phyloP scores from a whole-genome alignment of 2,888 invertebrate species.

The Biston betularia region DNA sequence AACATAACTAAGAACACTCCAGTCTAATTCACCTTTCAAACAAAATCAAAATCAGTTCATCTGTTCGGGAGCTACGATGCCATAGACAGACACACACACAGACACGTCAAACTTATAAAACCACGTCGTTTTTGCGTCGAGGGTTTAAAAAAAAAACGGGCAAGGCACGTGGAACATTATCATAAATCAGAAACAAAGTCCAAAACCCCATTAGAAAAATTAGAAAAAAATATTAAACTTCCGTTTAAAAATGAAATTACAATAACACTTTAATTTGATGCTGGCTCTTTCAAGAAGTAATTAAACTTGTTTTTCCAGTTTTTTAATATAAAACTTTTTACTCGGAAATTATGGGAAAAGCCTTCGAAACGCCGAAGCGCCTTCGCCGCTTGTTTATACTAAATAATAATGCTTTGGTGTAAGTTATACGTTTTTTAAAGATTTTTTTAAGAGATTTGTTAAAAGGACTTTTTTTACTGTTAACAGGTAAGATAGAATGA shows the following conservation, averaged over 20 bases:
- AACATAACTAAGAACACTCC: no score
- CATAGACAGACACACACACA: no score
- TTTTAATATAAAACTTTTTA: constrained; percentile 79
- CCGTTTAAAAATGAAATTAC: constrained; percentile 53
- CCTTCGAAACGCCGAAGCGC: constrained; percentile 30
- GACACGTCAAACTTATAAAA: no score
- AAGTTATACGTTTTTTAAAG: constrained; percentile 36
- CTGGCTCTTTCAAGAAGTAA: constrained; percentile 63
- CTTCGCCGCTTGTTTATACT: constrained; percentile 39
- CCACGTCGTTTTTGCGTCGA: no score
- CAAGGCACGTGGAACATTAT: constrained; percentile 8
- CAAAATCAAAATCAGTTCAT: no score
- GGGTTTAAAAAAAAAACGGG: no score
- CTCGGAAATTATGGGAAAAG: constrained; percentile 41
- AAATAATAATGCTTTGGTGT: constrained; percentile 45
- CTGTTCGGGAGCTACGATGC: no score
- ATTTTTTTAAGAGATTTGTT: constrained; percentile 18
- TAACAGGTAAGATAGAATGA: no score
- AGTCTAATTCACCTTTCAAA: no score
- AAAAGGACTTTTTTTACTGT: no score
- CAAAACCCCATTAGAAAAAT: constrained; percentile 39
- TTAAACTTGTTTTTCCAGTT: constrained; percentile 76
- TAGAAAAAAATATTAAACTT: constrained; percentile 44
- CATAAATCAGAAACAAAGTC: constrained; percentile 20
- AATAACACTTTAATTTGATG: constrained; percentile 73